Base-by-base conservation (phyloP, 2,888 invertebrate genomes). In the Hydrotaea cyrtoneurina region DNA sequence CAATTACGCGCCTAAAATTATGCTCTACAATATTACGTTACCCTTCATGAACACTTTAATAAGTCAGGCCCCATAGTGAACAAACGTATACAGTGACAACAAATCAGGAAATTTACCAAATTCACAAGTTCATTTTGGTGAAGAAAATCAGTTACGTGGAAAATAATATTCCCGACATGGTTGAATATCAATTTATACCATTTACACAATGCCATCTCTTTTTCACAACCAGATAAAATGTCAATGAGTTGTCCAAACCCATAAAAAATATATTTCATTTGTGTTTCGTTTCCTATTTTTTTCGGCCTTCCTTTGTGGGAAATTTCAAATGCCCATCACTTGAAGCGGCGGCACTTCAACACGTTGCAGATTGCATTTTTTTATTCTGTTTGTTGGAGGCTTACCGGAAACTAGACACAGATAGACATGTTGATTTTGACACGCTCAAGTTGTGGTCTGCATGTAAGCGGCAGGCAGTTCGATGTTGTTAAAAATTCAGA, bases 351-450 rank as follows among this genome's bases (percentile, higher is more conserved):
- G 36, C 55, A 59, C 78, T 78, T 69, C 59, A 78, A 78, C 71
- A 78, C 69, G 31, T 71, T 78, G 43, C 39, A 71, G 59, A 59
- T 69, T 69, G 23, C 19, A 69, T 69, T 46, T 46, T 19, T 19
- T 66, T 19, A 43, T 66, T 69, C 19, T 23, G 43, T n/a, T 46
- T 46, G 69, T 46, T 69, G 69, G 19, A 39, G 26, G 43, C 21
- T 1, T 46, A 46, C 11, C 23, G 23, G 72, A 21, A 50, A 39
- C 39, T 43, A 53, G 75, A 78, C 72, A 69, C 39, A 39, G 39
- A 39, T 46, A 73, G 72, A 73, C 57, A 69, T 73, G 75, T 73
- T 78, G 78, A 76, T 79, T 85, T 80, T 74, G 73, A 69, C 75
- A 85, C 76, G 66, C 73, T 73, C 73, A 79, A 76, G 50, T 73